A percentile compares a stretch with the other conserved stretches of the same genome.
Conservation (phyloP, 2,113 vertebrate species). For the Sisor rabdophorus region DNA sequence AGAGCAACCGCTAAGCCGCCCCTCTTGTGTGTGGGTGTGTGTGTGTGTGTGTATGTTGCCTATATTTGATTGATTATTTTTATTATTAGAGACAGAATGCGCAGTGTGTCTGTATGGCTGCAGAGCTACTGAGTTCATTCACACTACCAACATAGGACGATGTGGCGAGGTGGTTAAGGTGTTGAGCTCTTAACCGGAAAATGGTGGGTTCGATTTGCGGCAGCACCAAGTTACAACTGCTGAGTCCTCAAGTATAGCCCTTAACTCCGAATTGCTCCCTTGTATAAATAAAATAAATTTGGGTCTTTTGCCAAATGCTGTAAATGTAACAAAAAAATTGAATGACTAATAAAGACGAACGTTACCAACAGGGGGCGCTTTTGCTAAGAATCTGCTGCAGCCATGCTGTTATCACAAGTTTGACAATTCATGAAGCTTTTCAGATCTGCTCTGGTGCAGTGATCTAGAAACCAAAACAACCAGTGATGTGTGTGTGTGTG, state of each 20-base stretch:
- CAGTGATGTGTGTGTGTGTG: background rate
- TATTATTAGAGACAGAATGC: background rate
- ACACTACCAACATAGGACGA: background rate
- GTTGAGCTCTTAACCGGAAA: too few relatives aligned
- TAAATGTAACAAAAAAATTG: too few relatives aligned
- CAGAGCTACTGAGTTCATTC: background rate
- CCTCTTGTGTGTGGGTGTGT: background rate
- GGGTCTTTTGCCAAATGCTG: too few relatives aligned
- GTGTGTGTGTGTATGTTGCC: background rate
- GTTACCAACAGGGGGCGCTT: background rate
- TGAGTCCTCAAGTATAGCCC: too few relatives aligned
- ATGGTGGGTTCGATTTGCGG: too few relatives aligned
- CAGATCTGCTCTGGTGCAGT: background rate
- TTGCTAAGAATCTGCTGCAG: background rate
- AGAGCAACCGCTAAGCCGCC: slow-evolving; percentile 59
- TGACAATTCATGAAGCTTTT: background rate
- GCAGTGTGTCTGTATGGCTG: background rate
- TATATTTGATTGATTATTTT: background rate
- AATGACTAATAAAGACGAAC: background rate
- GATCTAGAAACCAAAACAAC: background rate
- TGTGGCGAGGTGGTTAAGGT: too few relatives aligned
- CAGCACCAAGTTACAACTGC: too few relatives aligned
- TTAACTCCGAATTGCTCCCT: too few relatives aligned
- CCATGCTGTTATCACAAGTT: too few relatives aligned
- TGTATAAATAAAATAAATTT: too few relatives aligned